Conservation (phyloP, 2,888 invertebrate genomes). For the Smittia sp. region DNA sequence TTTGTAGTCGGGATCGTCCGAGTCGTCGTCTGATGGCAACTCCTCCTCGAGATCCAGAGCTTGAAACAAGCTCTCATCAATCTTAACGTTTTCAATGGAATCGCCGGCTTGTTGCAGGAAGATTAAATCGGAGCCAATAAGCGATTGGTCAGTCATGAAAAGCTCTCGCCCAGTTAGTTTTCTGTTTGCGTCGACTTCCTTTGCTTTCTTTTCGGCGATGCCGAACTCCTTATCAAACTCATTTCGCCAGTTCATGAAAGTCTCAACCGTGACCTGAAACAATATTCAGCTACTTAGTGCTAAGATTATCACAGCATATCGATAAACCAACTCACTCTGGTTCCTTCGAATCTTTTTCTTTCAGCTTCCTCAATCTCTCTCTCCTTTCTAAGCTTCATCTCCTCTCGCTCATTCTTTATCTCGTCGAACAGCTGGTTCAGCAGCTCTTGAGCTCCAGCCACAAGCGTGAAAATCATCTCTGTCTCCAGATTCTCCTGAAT, state of each 20-base stretch:
- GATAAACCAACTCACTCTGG: not conserved
- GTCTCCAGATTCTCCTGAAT: constrained; percentile 89
- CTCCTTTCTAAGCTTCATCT: constrained; percentile 64
- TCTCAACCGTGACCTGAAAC: constrained; percentile 79
- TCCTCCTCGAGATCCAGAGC: constrained; percentile 74
- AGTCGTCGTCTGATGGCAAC: constrained; percentile 57
- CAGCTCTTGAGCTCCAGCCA: constrained; percentile 91
- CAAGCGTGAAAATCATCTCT: constrained; percentile 96
- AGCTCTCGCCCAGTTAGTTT: constrained; percentile 91
- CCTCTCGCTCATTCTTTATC: constrained; percentile 68
- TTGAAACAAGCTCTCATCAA: constrained; percentile 91
- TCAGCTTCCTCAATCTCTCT: constrained; percentile 85
- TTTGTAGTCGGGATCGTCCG: constrained; percentile 33
- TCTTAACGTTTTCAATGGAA: constrained; percentile 65
- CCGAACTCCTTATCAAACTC: constrained; percentile 89
- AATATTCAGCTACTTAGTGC: not conserved
- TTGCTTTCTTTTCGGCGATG: constrained; percentile 68
- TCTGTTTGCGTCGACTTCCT: constrained; percentile 67
- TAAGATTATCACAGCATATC: not conserved
- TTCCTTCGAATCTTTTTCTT: constrained; percentile 57
- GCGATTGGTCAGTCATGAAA: constrained; percentile 87
- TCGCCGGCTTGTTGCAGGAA: constrained; percentile 82
- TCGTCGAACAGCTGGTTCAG: constrained; percentile 81
- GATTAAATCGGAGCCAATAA: constrained; percentile 94
- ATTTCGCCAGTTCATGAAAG: constrained; percentile 91